Conservation (phyloP, 2,797 vertebrate species). For the Merluccius polli region DNA sequence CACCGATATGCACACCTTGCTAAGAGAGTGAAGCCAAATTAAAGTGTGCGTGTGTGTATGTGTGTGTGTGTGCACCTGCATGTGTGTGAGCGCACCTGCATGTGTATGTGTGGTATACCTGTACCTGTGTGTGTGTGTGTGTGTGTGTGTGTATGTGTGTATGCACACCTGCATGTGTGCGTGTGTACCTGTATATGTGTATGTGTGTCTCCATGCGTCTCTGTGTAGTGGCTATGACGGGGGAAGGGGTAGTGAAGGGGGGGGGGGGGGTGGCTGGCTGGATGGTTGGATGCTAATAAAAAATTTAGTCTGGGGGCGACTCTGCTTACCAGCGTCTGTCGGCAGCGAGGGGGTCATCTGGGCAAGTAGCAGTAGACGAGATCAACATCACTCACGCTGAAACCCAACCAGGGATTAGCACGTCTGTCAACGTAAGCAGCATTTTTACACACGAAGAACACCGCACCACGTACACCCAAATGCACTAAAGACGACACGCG, state of each 20-base stretch:
- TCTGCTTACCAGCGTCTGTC: slow-evolving; percentile 83
- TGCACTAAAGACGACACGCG: background rate
- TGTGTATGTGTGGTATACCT: background rate
- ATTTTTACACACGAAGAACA: background rate
- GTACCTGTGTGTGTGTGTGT: slow-evolving; percentile 1
- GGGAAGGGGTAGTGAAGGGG: background rate
- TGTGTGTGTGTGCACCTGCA: background rate
- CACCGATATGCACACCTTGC: slow-evolving; percentile 26
- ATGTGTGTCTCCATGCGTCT: background rate
- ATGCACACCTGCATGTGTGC: slow-evolving; percentile 13
- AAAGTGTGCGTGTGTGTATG: slow-evolving; percentile 57
- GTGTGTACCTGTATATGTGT: background rate
- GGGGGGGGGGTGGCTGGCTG: slow-evolving; percentile 68
- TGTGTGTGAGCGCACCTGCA: too few species aligned
- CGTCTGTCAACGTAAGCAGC: background rate
- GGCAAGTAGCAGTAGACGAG: slow-evolving; percentile 61
- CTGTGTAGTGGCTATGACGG: background rate
- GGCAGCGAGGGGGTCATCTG: slow-evolving; percentile 79
- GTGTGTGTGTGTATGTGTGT: background rate
- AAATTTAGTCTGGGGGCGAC: slow-evolving; percentile 84
- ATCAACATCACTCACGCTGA: slow-evolving; percentile 52
- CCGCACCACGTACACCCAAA: background rate
- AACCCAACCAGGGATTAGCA: slow-evolving; percentile 36
- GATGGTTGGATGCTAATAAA: slow-evolving; percentile 81
- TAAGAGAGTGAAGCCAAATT: slow-evolving; percentile 77